Evolutionary conservation across 2,113 vertebrate species (phyloP).

Genomic region (Abramis brama): DNA sequence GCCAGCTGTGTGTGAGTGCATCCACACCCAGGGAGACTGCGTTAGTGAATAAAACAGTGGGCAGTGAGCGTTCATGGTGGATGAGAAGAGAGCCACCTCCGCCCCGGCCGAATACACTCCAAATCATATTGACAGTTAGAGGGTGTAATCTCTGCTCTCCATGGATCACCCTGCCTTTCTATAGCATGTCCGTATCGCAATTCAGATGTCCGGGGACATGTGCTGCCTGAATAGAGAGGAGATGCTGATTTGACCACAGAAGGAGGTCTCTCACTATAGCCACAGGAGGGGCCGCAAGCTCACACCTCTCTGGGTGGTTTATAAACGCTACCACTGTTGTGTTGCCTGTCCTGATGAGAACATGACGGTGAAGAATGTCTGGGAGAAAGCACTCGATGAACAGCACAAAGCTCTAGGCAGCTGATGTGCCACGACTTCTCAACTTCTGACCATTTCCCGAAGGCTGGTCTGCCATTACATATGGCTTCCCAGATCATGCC

Average conservation of each 20-base stretch:
- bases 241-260: neutral
- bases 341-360: too few species aligned
- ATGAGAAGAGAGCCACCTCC: neutral
- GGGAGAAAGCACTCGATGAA: neutral
- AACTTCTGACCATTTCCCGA: too few species aligned
- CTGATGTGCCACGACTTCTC: neutral
- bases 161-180: too few species aligned
- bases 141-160: too few species aligned
- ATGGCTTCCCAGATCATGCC: too few species aligned
- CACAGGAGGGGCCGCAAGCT: too few species aligned
- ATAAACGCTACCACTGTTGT: too few species aligned
- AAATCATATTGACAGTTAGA: too few species aligned
- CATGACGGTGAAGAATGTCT: too few species aligned
- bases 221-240: neutral
- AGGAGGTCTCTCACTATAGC: neutral
- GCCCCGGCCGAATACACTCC: neutral
- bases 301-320: neutral
- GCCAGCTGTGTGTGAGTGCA: neutral
- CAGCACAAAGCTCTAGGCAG: neutral
- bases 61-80: neutral
- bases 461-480: too few species aligned
- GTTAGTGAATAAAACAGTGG: neutral
- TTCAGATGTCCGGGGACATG: neutral
- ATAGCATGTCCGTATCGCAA: too few species aligned
- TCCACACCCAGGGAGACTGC: neutral